These are phyloP conservation scores for Diarsia dahlii DNA, from an alignment of 2,888 invertebrate genomes.

Conservation along the genomic window DNA sequence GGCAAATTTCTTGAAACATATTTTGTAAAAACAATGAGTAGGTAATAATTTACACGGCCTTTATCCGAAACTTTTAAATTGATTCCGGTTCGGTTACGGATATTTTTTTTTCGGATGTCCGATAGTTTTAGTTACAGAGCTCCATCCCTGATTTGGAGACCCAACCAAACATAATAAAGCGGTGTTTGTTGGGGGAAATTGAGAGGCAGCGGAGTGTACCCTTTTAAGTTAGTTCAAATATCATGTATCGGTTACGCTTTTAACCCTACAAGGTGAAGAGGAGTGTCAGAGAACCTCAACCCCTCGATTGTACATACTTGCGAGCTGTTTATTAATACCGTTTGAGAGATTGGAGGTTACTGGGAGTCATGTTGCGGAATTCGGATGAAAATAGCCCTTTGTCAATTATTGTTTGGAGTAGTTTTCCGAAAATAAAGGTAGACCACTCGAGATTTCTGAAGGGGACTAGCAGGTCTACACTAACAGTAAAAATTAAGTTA, in stretches of 20 bases:
- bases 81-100: no score
- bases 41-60: no score
- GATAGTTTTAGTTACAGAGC: no score
- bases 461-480: neutral
- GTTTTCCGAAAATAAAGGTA: neutral
- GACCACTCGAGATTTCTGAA: neutral
- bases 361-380: neutral
- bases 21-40: no score
- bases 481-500: neutral
- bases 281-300: conserved; percentile 28
- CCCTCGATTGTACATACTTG: conserved; percentile 24
- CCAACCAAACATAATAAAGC: conserved; percentile 61
- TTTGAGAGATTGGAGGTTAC: conserved; percentile 8
- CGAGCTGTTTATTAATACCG: conserved; percentile 25
- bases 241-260: conserved; percentile 63
- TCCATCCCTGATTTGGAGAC: conserved; percentile 35
- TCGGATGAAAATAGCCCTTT: conserved; percentile 3
- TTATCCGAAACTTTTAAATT: no score
- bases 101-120: no score
- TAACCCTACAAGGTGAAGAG: conserved; percentile 49
- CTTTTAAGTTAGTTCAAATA: conserved; percentile 66
- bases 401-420: conserved; percentile 3
- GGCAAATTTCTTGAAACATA: no score
- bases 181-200: conserved; percentile 62
- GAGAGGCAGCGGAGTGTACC: conserved; percentile 59